Evolutionary conservation across 2,888 invertebrate genomes (phyloP).

Genomic region (Spodoptera exigua): DNA sequence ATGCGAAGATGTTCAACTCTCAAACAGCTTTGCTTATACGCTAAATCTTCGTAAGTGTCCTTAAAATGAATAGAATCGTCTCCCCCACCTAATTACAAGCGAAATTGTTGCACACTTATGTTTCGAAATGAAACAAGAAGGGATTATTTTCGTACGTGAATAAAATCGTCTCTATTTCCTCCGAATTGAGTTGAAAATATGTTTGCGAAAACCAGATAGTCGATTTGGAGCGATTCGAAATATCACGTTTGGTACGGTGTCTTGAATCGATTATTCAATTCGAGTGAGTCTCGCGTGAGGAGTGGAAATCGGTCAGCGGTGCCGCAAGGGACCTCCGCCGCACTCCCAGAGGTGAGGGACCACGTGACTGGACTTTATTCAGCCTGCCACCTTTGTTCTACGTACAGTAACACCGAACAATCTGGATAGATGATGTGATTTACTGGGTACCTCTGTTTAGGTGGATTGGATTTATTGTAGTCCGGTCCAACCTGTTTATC

Average conservation of each 20-base stretch:
- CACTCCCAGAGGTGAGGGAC: slow-evolving; percentile 67
- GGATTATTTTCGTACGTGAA: slow-evolving; percentile 1
- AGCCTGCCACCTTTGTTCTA: slow-evolving; percentile 64
- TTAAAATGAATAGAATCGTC: slow-evolving; percentile 39
- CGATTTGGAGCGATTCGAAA: slow-evolving; percentile 50
- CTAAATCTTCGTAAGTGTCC: slow-evolving; percentile 46
- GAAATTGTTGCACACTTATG: slow-evolving; percentile 33
- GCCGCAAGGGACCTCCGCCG: slow-evolving; percentile 63
- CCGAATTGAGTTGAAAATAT: background rate
- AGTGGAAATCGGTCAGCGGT: slow-evolving; percentile 78
- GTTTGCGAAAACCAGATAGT: slow-evolving; percentile 31
- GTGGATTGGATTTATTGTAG: slow-evolving; percentile 28
- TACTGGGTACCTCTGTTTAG: slow-evolving; percentile 33
- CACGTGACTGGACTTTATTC: slow-evolving; percentile 78
- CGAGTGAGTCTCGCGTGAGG: slow-evolving; percentile 78
- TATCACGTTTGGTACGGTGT: slow-evolving; percentile 58
- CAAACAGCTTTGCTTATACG: slow-evolving; percentile 46
- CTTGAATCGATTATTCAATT: slow-evolving; percentile 82
- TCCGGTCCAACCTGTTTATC: slow-evolving; percentile 9
- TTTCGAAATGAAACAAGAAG: slow-evolving; percentile 18
- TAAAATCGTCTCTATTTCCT: background rate
- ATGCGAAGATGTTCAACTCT: slow-evolving; percentile 44
- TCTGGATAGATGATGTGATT: slow-evolving; percentile 46
- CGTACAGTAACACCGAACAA: slow-evolving; percentile 52
- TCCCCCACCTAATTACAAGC: slow-evolving; percentile 39